These are phyloP conservation scores for Vireo altiloquus DNA, from an alignment of 2,113 vertebrate genomes.

Conservation along the genomic window DNA sequence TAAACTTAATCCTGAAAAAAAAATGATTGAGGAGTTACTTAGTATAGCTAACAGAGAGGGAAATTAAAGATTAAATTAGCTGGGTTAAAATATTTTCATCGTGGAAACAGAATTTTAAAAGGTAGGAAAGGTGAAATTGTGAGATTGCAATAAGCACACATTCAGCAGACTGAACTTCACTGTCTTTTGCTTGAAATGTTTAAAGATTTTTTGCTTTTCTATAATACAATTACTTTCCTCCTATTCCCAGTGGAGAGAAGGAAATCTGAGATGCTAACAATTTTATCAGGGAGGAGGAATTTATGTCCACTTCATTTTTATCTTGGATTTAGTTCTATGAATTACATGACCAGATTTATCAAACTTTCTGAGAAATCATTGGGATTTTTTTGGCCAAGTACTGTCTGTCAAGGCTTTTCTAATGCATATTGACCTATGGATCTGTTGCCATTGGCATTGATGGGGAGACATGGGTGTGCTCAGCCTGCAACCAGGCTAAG, in stretches of 20 bases:
- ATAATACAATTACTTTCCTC: too few species aligned
- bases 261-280: neutral
- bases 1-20: neutral
- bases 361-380: neutral
- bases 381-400: fast-evolving
- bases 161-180: neutral
- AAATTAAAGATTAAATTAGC: neutral
- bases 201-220: neutral
- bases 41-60: neutral
- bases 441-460: neutral
- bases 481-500: neutral
- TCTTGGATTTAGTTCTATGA: neutral
- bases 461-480: neutral
- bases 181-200: neutral
- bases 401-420: neutral
- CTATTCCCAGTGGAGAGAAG: fast-evolving
- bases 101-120: neutral
- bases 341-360: neutral
- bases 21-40: neutral
- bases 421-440: neutral
- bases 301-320: neutral
- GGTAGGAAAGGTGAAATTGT: neutral
- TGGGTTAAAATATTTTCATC: neutral
- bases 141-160: neutral
- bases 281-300: neutral